Evolutionary conservation across 1,140 invertebrate species (phyloP), one percentile per base, ranked within the genome.

Genomic region (Formica selysi): DNA sequence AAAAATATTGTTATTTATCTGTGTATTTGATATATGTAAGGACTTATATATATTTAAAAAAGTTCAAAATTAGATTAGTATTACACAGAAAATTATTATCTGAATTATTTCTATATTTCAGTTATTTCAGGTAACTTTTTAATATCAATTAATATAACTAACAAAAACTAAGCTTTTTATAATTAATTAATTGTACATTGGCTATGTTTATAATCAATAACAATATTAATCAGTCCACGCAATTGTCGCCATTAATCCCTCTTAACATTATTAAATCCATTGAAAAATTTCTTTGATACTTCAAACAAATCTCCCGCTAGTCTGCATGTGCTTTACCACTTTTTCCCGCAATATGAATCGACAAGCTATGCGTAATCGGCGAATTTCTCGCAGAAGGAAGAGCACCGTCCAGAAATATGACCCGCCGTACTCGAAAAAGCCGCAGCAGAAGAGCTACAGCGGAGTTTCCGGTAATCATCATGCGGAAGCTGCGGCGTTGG

Each of bases 341-440:
- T 83, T 74, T 44, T 83, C 57, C 38, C 48, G 54, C 26, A 10
- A 62, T 57, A 61, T 6, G 2, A 16, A 8, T 54, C 11, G 11
- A 48, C 74, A 81, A 16, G 26, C 19, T n/a, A 26, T 64, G 44
- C 54, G 65, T 90, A 90, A 90, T 87, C 26, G 59, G 36, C 22
- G 13, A 71, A 86, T 90, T 90, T 90, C 68, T 78, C 88, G 88
- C 93, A 96, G 97, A 97, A 98, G 97, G 96, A 98, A 98, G 96
- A 98, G 97, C 92, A 98, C 97, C 83, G 96, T 98, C 94, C 97
- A 97, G 91, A 98, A 98, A 94, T 98, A 97, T 94, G 98, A 98
- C 94, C 97, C 97, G 85, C 97, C 98, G 51, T 98, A 98, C 95
- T 96, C 96, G 91, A 98, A 98, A 96, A 98, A 98, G 92, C 97